Conservation (phyloP, 2,888 invertebrate species). For the Cataglyphis albicans region DNA sequence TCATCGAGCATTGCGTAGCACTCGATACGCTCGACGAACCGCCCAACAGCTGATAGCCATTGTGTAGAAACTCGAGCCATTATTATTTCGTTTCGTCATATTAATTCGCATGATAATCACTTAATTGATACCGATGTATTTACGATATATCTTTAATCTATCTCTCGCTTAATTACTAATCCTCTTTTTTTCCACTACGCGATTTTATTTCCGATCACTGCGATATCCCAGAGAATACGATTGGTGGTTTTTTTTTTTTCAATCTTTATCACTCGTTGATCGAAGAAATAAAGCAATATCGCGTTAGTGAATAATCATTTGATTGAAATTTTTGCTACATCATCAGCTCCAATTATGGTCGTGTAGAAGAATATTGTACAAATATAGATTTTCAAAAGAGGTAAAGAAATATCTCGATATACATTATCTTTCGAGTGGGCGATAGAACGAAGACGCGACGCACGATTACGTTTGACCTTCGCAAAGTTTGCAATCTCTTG, state of each 20-base stretch:
- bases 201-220: neutral
- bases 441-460: constrained; percentile 62
- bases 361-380: neutral
- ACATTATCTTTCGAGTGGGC: constrained; percentile 23
- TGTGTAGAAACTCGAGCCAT: constrained; percentile 19
- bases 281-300: neutral
- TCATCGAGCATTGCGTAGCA: constrained; percentile 18
- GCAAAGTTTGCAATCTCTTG: constrained; percentile 66
- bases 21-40: neutral
- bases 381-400: neutral
- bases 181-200: neutral
- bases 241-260: neutral
- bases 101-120: neutral
- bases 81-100: neutral
- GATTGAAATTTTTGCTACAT: neutral
- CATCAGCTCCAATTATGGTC: neutral
- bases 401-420: constrained; percentile 17
- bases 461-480: constrained; percentile 61
- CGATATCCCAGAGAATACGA: neutral
- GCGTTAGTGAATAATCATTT: neutral
- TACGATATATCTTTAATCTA: neutral
- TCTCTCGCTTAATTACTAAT: neutral
- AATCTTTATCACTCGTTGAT: constrained; percentile 3
- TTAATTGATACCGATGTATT: neutral
- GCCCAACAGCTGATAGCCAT: neutral